A percentile compares a stretch with the other conserved stretches of the same genome.
These are phyloP conservation scores for Pseudochirops corinnae DNA, from an alignment of 2,797 vertebrate species.

Conservation along the genomic window DNA sequence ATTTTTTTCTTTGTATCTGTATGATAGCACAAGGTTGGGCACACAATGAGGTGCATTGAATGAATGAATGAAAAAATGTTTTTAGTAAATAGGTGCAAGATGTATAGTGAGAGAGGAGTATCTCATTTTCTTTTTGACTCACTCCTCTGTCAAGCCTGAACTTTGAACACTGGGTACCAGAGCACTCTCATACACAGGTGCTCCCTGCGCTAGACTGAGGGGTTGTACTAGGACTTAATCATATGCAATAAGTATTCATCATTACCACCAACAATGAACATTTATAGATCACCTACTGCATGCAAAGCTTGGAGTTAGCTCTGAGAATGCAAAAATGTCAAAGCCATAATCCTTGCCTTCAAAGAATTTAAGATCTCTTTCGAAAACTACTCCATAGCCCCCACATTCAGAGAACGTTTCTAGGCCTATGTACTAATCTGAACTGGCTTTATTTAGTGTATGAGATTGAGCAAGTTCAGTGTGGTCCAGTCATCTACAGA, in stretches of 20 bases:
- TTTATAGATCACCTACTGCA: background rate
- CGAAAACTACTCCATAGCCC: background rate
- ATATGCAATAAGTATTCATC: background rate
- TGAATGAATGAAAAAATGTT: background rate
- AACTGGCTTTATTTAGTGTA: background rate
- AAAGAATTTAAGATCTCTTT: background rate
- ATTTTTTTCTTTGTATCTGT: background rate
- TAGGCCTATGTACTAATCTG: background rate
- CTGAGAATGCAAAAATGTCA: background rate
- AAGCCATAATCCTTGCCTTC: background rate
- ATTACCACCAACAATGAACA: background rate
- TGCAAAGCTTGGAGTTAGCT: background rate
- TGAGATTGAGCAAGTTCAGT: background rate
- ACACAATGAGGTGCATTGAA: background rate
- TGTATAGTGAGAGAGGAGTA: background rate
- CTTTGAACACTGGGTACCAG: background rate
- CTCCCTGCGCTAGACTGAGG: background rate
- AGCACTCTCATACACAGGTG: background rate
- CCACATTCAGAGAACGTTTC: background rate
- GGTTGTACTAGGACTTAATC: background rate
- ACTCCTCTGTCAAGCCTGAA: background rate
- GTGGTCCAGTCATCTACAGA: background rate
- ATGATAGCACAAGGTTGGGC: background rate
- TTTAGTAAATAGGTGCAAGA: background rate
- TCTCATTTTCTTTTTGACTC: background rate